phyloP scores from a whole-genome alignment of 2,797 vertebrate species.

The Garrulus glandarius region DNA sequence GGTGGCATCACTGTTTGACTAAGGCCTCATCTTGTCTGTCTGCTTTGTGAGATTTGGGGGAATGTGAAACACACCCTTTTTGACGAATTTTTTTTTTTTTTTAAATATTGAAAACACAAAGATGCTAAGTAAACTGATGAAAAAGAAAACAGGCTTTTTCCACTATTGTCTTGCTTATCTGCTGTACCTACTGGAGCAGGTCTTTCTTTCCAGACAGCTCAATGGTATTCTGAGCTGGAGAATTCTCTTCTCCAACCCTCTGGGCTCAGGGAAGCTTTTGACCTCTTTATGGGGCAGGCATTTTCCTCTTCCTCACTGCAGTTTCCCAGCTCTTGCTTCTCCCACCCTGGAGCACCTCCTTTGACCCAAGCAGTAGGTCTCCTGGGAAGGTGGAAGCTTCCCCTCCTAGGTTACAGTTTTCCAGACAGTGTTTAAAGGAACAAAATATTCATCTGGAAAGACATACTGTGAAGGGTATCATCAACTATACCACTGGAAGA shows the following conservation, averaged over 20 bases:
- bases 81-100: neutral
- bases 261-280: neutral
- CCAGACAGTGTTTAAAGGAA: neutral
- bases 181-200: neutral
- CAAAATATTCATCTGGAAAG: neutral
- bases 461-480: neutral
- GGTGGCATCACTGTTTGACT: neutral
- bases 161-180: neutral
- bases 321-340: neutral
- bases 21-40: neutral
- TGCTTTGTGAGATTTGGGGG: neutral
- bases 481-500: neutral
- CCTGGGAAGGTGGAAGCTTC: neutral
- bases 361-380: neutral
- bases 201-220: neutral
- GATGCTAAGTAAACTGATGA: neutral
- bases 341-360: neutral
- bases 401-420: neutral
- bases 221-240: neutral
- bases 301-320: neutral
- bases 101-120: neutral
- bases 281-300: neutral
- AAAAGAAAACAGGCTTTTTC: neutral
- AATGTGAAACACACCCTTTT: neutral
- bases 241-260: neutral